phyloP scores from a whole-genome alignment of 2,797 vertebrate species.

The Hydrophis major region DNA sequence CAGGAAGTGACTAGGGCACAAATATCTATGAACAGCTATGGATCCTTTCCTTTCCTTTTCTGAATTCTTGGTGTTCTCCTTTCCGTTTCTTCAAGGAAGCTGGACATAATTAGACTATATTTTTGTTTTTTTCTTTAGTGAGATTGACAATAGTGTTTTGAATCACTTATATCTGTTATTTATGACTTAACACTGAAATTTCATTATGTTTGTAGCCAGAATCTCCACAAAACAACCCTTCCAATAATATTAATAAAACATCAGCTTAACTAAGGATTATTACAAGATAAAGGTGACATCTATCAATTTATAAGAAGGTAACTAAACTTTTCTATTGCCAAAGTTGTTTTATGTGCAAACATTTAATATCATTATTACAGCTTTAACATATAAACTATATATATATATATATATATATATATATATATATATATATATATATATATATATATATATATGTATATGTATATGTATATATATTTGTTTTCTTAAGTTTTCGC shows the following conservation, averaged over 20 bases:
- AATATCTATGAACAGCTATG: too few relatives aligned
- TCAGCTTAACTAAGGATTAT: constrained; percentile 9
- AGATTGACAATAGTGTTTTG: neutral
- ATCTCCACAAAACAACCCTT: neutral
- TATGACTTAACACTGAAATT: neutral
- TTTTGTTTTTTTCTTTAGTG: neutral
- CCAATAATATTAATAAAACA: neutral
- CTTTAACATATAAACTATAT: neutral
- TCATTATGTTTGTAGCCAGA: neutral
- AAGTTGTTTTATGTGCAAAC: neutral
- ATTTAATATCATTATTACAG: neutral
- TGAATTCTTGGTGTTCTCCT: neutral
- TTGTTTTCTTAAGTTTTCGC: too few relatives aligned
- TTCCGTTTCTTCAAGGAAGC: neutral
- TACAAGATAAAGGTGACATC: neutral
- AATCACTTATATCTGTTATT: constrained; percentile 1
- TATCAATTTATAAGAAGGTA: neutral
- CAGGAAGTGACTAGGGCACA: too few relatives aligned
- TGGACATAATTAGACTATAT: neutral
- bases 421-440: neutral
- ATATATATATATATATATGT: neutral
- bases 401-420: neutral
- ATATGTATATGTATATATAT: too few relatives aligned
- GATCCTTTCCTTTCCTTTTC: neutral
- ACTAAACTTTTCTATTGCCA: neutral